These are phyloP conservation scores for Cephus runcator DNA, from an alignment of 2,888 invertebrate genomes.

Conservation along the genomic window DNA sequence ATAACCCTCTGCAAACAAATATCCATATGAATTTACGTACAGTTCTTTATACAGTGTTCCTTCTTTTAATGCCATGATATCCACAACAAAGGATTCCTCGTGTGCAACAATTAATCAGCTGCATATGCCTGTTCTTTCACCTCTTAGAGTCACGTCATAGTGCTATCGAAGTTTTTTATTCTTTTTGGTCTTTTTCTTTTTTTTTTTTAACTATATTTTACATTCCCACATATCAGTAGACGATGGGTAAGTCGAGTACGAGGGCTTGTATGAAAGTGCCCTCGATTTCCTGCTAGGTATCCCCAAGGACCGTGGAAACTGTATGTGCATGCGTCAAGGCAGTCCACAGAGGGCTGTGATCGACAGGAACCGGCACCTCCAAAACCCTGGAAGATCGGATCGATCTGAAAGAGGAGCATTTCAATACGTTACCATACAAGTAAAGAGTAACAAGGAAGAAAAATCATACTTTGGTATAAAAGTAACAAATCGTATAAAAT, in stretches of 20 bases:
- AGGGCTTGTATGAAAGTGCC: constrained; percentile 70
- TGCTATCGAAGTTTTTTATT: not conserved
- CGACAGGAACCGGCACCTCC: constrained; percentile 64
- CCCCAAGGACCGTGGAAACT: constrained; percentile 60
- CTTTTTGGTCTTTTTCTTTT: not conserved
- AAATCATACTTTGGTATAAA: not conserved
- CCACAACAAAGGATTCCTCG: not conserved
- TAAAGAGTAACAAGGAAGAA: not conserved
- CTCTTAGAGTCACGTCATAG: not conserved
- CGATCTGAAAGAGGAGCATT: constrained; percentile 44
- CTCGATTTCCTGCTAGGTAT: constrained; percentile 69
- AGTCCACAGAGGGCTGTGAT: constrained; percentile 84
- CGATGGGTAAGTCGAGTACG: constrained; percentile 71
- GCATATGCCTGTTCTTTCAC: not conserved
- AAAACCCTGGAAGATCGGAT: constrained; percentile 51
- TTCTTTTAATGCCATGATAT: not conserved
- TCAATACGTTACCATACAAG: not conserved
- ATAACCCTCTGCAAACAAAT: not conserved
- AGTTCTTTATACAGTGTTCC: not conserved
- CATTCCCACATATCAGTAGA: constrained; percentile 63
- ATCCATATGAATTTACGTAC: not conserved
- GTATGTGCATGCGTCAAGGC: constrained; percentile 80
- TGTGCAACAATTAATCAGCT: not conserved
- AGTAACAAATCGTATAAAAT: not conserved
- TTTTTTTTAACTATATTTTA: not conserved